A percentile compares a stretch with the other conserved stretches of the same genome.
Conservation (phyloP, 1,140 invertebrate species). For the Brachionus plicatilis region DNA sequence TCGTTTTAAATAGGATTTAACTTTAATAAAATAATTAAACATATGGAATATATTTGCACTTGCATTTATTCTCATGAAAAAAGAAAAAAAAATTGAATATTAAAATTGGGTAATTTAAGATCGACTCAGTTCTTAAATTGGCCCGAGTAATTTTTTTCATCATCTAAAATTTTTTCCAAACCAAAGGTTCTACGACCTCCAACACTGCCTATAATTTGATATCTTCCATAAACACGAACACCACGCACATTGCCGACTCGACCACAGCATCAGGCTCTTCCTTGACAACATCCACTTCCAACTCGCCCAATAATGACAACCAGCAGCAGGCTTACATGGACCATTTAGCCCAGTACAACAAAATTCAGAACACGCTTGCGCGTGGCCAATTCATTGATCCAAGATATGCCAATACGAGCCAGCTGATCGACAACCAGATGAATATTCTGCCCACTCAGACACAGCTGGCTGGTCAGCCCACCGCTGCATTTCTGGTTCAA, state of each 20-base stretch:
- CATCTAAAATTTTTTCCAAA: neutral
- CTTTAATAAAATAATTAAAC: conserved; percentile 32
- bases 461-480: neutral
- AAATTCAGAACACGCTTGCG: neutral
- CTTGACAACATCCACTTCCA: neutral
- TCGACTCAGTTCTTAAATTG: neutral
- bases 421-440: neutral
- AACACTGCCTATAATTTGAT: conserved; percentile 19
- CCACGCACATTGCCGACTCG: neutral
- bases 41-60: conserved; percentile 29
- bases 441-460: neutral
- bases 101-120: conserved; percentile 13
- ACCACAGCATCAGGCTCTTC: conserved; percentile 8
- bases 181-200: neutral
- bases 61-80: neutral
- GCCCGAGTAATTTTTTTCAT: neutral
- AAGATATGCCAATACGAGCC: neutral
- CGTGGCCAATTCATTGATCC: neutral
- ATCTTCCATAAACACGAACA: conserved; percentile 33
- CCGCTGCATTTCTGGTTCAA: conserved; percentile 27
- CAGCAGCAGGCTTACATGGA: neutral
- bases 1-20: conserved; percentile 1
- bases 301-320: neutral
- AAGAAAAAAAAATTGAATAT: neutral
- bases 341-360: neutral